Conservation (phyloP, 30 jellyfish, hydroid and myxozoan genomes). For the Hydractinia echinata region DNA sequence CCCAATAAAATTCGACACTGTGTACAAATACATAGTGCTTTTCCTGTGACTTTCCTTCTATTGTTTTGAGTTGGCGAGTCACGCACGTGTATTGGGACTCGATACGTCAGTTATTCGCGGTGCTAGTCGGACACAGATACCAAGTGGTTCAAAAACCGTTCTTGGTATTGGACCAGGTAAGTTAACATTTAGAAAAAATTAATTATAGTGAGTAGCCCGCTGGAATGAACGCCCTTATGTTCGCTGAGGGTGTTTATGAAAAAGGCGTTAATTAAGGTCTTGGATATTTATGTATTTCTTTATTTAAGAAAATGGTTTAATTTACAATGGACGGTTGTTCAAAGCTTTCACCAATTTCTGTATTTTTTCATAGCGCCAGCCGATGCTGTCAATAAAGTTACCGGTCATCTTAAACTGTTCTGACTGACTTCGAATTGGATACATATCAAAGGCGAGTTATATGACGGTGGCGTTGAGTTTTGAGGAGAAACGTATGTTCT, state of each 20-base stretch:
- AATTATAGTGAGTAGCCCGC: no score
- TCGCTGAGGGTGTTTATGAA: no score
- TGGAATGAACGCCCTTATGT: no score
- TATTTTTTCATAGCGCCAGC: slow-evolving; percentile 58
- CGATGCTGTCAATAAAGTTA: slow-evolving; percentile 70
- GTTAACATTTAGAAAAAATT: background rate
- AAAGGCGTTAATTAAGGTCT: no score
- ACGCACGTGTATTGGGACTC: slow-evolving; percentile 60
- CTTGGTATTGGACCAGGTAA: slow-evolving; percentile 96
- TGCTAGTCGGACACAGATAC: slow-evolving; percentile 96
- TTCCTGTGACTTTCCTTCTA: background rate
- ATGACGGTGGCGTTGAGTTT: no score
- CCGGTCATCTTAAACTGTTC: slow-evolving; percentile 72
- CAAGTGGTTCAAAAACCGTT: slow-evolving; percentile 90
- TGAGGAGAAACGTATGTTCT: no score
- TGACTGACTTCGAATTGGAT: background rate
- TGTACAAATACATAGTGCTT: background rate
- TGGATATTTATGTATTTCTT: background rate
- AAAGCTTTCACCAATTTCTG: no score
- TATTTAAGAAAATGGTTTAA: no score
- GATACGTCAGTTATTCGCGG: slow-evolving; percentile 61
- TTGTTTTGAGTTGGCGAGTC: slow-evolving; percentile 42
- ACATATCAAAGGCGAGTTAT: no score
- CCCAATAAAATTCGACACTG: no score
- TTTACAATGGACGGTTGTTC: no score